These are phyloP conservation scores for Stenopsyche tienmushanensis DNA, from an alignment of 1,140 invertebrate genomes.

Conservation along the genomic window DNA sequence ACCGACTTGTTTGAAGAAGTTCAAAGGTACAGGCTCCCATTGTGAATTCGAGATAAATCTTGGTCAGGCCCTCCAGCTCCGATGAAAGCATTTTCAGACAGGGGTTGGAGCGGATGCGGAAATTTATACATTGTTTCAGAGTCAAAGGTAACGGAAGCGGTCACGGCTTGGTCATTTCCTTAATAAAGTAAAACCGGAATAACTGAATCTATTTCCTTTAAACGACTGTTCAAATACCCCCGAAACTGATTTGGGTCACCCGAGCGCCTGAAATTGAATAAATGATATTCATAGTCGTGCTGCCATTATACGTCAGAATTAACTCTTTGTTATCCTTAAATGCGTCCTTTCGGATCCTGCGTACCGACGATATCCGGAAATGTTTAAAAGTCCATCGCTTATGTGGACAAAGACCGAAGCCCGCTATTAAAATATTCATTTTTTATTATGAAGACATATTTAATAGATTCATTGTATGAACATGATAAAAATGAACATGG, in stretches of 20 bases:
- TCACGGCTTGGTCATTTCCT: constrained; percentile 33
- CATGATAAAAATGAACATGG: too few species aligned
- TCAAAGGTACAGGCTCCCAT: constrained; percentile 24
- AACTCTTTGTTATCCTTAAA: too few species aligned
- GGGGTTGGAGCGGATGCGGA: constrained; percentile 27
- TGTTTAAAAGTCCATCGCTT: too few species aligned
- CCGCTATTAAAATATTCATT: too few species aligned
- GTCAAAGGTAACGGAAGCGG: constrained; percentile 39
- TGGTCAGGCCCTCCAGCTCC: constrained; percentile 15
- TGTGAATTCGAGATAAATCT: constrained; percentile 31
- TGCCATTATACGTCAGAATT: too few species aligned
- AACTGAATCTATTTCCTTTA: constrained; percentile 36
- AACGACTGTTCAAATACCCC: constrained; percentile 31
- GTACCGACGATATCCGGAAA: too few species aligned
- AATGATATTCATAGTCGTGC: constrained; percentile 29
- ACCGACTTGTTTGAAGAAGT: constrained; percentile 28
- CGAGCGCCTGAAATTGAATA: constrained; percentile 5
- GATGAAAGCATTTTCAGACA: constrained; percentile 16
- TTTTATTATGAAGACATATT: too few species aligned
- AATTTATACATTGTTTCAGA: constrained; percentile 42
- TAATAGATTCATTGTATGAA: too few species aligned
- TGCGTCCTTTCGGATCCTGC: neutral
- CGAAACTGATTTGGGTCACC: too few species aligned
- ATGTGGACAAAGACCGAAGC: too few species aligned
- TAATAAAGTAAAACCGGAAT: constrained; percentile 34